Evolutionary conservation across 2,113 vertebrate species (phyloP), one percentile per base, ranked within the genome.

Genomic region (Pycnonotus jocosus): DNA sequence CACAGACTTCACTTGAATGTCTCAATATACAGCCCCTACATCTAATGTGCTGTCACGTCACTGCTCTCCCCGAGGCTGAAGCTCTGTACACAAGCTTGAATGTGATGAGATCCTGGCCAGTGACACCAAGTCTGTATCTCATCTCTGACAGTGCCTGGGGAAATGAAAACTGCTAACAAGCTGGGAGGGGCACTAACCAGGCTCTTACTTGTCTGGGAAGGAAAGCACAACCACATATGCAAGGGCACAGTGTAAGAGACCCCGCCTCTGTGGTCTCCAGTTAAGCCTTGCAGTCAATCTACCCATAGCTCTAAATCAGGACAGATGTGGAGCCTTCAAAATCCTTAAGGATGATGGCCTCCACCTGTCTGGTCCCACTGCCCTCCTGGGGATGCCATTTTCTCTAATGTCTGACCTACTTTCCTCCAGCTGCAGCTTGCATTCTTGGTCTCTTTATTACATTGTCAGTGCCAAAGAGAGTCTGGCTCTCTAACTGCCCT

Each of bases 251-350:
- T 8, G 21, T 11, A 48, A 30, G 37, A 57, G 15, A 79, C 14
- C 12, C 31, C 0, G 0, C 22, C 8, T 61, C 19, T 19, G 12
- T 45, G 22, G 45, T 65, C 42, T 45, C 35, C 60, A 45, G 9
- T 30, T 27, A 50, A 73, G 38, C 12, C 23, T 81, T 30, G 33
- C 12, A 35, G 38, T 30, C 51, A 70, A 5, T 17, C 30, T 54
- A 22, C 10, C 25, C 19, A 12, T 2, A 54, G n/a, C 30, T 66
- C 25, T 89, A 51, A 48, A 66, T 35, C 24, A 62, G 61, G 37
- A 53, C 17, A 69, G 40, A 48, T 22, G 12, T 31, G 33, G 27
- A 86, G 8, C 56, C 44, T 65, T 56, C 44, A 44, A 70, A 92
- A 86, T 56, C 28, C 18, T 3, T 27, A 38, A 58, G 16, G n/a